A percentile compares a stretch with the other conserved stretches of the same genome.
phyloP scores from a whole-genome alignment of 1,140 invertebrate species.

The Papilio polyxenes region DNA sequence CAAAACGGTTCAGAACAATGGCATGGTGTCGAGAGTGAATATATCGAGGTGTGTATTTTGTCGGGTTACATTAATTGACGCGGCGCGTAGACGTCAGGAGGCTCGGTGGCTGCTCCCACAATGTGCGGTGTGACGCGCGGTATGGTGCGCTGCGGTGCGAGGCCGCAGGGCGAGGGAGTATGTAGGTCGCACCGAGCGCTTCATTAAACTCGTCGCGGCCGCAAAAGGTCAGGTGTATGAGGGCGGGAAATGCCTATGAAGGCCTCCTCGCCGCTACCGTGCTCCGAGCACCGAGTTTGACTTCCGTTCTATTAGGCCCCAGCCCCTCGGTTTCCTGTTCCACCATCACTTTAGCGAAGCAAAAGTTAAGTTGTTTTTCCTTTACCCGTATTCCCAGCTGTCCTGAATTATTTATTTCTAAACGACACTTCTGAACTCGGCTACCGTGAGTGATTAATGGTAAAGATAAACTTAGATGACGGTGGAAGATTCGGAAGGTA shows the following conservation, averaged over 20 bases:
- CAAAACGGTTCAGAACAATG: conserved; percentile 6
- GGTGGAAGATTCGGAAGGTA: conserved; percentile 52
- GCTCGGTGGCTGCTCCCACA: conserved; percentile 65
- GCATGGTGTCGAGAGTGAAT: conserved; percentile 13
- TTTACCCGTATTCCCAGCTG: not conserved
- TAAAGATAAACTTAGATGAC: conserved; percentile 51
- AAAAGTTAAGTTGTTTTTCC: conserved; percentile 34
- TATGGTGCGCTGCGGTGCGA: conserved; percentile 30
- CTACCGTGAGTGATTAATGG: conserved; percentile 38
- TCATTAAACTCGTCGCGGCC: conserved; percentile 72
- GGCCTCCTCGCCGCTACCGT: conserved; percentile 51
- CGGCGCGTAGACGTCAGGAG: conserved; percentile 55
- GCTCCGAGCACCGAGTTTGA: conserved; percentile 49
- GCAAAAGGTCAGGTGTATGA: conserved; percentile 76
- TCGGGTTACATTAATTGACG: conserved; percentile 61
- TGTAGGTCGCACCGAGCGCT: conserved; percentile 74
- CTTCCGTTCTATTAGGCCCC: conserved; percentile 69
- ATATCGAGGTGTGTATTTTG: conserved; percentile 44
- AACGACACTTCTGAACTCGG: not conserved
- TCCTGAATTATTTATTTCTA: conserved; percentile 12
- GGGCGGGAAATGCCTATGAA: conserved; percentile 73
- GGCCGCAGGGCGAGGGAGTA: conserved; percentile 55
- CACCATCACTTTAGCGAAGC: conserved; percentile 24
- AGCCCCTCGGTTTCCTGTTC: conserved; percentile 53
- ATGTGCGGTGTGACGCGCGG: conserved; percentile 40